Evolutionary conservation across 1,140 invertebrate species (phyloP).

Genomic region (Drosophila leontia): DNA sequence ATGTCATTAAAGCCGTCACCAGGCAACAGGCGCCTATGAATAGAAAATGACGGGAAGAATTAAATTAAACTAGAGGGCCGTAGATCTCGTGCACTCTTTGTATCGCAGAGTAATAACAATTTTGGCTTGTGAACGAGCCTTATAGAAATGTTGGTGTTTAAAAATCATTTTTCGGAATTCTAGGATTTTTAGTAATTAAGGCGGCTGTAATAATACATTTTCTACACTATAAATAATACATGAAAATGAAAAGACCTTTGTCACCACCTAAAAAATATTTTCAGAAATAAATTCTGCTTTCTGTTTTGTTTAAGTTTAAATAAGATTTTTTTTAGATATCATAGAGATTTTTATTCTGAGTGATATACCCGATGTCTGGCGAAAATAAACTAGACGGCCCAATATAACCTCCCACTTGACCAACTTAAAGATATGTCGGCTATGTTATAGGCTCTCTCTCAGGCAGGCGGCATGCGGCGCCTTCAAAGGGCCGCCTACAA

Average conservation of each 20-base stretch:
- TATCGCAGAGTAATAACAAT: background rate
- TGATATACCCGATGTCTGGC: constrained; percentile 24
- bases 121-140: background rate
- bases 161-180: background rate
- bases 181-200: too few relatives aligned
- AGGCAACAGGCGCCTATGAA: constrained; percentile 13
- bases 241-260: too few relatives aligned
- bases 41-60: constrained; percentile 19
- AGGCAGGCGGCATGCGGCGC: constrained; percentile 49
- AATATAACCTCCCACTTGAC: constrained; percentile 71
- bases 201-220: too few relatives aligned
- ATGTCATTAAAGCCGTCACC: constrained; percentile 34
- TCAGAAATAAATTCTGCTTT: background rate
- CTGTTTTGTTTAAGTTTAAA: background rate
- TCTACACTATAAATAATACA: too few relatives aligned
- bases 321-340: background rate
- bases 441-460: constrained; percentile 30
- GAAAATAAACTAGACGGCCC: constrained; percentile 64
- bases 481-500: constrained; percentile 71
- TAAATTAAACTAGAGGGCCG: constrained; percentile 3
- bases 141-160: background rate
- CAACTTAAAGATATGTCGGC: constrained; percentile 61
- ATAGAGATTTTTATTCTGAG: background rate
- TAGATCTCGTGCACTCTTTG: background rate
- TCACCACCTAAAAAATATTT: background rate